Base-by-base conservation (phyloP, 2,888 invertebrate species). In the Cerceris rybyensis region DNA sequence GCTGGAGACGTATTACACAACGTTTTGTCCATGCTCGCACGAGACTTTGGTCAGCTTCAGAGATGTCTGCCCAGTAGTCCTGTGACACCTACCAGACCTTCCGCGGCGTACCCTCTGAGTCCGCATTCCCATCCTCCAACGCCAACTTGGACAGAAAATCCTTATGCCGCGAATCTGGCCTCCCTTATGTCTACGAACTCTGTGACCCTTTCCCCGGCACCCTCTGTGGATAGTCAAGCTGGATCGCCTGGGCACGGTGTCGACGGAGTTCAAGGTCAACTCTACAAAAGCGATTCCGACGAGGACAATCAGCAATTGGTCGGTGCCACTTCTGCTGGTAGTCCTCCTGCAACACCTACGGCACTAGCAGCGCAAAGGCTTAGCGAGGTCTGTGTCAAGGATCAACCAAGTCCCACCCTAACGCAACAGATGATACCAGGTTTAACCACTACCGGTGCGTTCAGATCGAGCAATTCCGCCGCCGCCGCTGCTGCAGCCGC, bases 1-100 rank as follows among this genome's bases (percentile, higher is more conserved):
- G 97, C 98, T 46, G 98, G 98, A 2, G 98, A 98, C 92, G 97
- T 98, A 17, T 93, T 98, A 79, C 98, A 98, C 94, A 98, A 98
- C 93, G 97, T 98, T 46, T 94, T 98, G 59, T 97, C 97, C 92
- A 96, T 98, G 94, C 93, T 98, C 77, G 96, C 97, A 69, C 95
- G 97, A 54, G 97, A 97, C 91, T 96, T 96, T 79, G 96, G 95
- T 88, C 94, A 96, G 90, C 93, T 97, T 89, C 96, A 97, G 86
- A 95, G 96, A 93, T 96, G 96, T 91, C 94, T 96, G 83, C 97
- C 96, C 50, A 96, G 96, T 82, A 96, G 95, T 90, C 97, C 96
- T 52, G 96, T 96, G 64, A 97, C 97, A 14, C 97, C 97, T 5
- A 97, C 97, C 75, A 85, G 92, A 71, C 96, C 28, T 5, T 55